Conservation (phyloP, 2,113 vertebrate genomes). For the Heliornis fulica region DNA sequence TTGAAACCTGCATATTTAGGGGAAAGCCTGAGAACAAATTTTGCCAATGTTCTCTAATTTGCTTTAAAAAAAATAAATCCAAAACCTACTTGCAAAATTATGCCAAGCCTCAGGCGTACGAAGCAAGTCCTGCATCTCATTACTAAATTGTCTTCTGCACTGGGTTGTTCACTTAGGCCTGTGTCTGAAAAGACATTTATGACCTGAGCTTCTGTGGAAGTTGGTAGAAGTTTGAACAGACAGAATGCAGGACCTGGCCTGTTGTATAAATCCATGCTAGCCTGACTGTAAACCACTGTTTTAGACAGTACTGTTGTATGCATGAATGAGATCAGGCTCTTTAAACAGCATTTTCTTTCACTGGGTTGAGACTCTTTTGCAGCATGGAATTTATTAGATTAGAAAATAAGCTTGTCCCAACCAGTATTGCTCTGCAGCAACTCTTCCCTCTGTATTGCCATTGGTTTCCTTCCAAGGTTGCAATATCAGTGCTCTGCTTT, state of each 20-base stretch:
- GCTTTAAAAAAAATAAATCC: neutral
- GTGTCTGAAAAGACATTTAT: neutral
- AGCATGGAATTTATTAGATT: neutral
- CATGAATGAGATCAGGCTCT: neutral
- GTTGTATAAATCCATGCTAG: neutral
- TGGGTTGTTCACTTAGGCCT: neutral
- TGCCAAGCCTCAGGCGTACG: neutral
- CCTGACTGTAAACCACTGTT: neutral
- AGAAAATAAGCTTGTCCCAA: neutral
- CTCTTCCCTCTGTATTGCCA: neutral
- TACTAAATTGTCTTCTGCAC: neutral
- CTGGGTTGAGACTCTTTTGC: neutral
- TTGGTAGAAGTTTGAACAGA: neutral
- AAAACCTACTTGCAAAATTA: neutral
- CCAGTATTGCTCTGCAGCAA: neutral
- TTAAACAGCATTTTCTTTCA: neutral
- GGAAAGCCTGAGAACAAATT: neutral
- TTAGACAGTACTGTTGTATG: neutral
- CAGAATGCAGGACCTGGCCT: neutral
- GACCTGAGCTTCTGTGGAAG: neutral
- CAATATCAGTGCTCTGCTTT: neutral
- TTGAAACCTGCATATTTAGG: constrained; percentile 16
- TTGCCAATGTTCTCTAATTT: neutral
- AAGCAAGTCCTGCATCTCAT: constrained; percentile 7
- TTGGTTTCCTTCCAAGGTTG: neutral